Conservation (phyloP, 92 coral and sea anemone species). For the Epizoanthus fatuus region DNA sequence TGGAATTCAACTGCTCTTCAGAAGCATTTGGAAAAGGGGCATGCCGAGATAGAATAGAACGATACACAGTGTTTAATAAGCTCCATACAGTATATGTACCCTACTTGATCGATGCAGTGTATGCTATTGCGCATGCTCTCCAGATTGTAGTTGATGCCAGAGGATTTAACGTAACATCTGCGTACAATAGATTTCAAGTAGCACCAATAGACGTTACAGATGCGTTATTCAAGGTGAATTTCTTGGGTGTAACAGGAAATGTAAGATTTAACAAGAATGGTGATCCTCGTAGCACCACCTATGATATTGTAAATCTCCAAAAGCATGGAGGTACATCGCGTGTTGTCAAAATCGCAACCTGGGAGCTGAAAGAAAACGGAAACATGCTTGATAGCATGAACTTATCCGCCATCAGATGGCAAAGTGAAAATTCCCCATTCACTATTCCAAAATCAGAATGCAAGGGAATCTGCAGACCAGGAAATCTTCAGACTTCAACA, state of each 20-base stretch:
- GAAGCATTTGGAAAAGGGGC: not conserved
- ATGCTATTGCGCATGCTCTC: conserved; percentile 28
- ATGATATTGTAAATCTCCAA: conserved; percentile 21
- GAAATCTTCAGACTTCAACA: not conserved
- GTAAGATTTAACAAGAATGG: conserved; percentile 10
- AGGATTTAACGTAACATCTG: not conserved
- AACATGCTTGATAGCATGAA: no score
- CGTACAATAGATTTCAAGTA: not conserved
- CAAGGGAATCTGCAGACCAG: not conserved
- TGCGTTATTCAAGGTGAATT: not conserved
- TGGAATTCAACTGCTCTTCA: conserved; percentile 30
- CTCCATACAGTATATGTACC: not conserved
- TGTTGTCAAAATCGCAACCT: no score
- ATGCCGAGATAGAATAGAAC: not conserved
- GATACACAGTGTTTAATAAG: not conserved
- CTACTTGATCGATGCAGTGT: conserved; percentile 27
- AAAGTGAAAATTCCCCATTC: no score
- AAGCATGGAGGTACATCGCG: no score
- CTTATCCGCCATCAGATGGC: no score
- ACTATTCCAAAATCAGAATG: not conserved
- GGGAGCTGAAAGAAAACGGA: no score
- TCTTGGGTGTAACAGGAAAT: conserved; percentile 25
- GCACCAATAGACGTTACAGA: not conserved
- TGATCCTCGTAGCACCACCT: not conserved
- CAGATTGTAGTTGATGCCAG: not conserved